A percentile compares a stretch with the other conserved stretches of the same genome.
These are phyloP conservation scores for Tapirus terrestris DNA, from an alignment of 2,113 vertebrate species.

Conservation along the genomic window DNA sequence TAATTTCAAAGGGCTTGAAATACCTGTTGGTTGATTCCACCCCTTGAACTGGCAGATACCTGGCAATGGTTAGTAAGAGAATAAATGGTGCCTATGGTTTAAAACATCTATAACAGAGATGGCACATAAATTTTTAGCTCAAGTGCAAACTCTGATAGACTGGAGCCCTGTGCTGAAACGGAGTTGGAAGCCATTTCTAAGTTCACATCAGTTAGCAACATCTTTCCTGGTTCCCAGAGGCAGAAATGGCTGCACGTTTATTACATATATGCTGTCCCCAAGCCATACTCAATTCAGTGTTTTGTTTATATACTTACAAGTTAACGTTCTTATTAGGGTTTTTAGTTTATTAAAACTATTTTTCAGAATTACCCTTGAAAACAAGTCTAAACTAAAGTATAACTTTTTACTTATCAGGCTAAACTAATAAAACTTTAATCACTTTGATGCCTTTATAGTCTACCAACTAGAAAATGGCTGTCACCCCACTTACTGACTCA, in stretches of 20 bases:
- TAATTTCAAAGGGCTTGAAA: constrained; percentile 32
- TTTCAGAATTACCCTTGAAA: constrained; percentile 68
- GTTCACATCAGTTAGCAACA: neutral
- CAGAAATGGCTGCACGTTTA: constrained; percentile 1
- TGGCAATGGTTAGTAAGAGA: neutral
- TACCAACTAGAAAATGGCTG: constrained; percentile 20
- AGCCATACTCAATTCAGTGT: constrained; percentile 12
- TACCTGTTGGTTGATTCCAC: neutral
- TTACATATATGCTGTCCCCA: neutral
- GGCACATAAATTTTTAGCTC: neutral
- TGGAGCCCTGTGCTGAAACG: neutral
- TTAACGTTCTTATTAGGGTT: constrained; percentile 34
- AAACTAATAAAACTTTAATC: constrained; percentile 35
- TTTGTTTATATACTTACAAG: constrained; percentile 42
- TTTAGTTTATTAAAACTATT: constrained; percentile 60
- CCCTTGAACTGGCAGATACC: neutral
- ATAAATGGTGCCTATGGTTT: neutral
- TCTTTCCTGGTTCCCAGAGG: constrained; percentile 5
- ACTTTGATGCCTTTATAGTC: constrained; percentile 42
- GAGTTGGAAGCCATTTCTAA: constrained; percentile 45
- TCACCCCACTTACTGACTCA: constrained; percentile 52
- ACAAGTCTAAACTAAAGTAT: constrained; percentile 16
- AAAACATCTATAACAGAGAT: neutral
- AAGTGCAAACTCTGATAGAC: neutral
- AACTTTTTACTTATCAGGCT: constrained; percentile 34